These are phyloP conservation scores for Orthosia gracilis DNA, from an alignment of 2,888 invertebrate genomes.

Conservation along the genomic window DNA sequence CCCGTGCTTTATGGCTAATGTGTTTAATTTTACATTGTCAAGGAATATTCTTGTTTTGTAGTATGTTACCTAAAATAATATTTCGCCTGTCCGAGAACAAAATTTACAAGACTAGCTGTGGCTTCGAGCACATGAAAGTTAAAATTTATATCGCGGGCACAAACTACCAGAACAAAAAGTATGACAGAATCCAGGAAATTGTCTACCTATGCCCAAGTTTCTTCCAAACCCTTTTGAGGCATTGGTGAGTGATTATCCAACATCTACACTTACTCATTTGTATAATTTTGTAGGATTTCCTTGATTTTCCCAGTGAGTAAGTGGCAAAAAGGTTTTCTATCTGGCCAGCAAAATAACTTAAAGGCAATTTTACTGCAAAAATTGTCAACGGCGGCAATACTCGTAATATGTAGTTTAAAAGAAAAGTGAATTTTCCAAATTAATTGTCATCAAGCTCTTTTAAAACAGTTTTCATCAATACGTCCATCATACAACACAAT, in stretches of 20 bases:
- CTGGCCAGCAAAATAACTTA: no score
- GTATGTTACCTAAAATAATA: slow-evolving; percentile 10
- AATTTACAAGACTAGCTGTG: neutral
- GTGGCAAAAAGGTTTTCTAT: neutral
- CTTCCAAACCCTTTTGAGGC: no score
- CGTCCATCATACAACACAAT: slow-evolving; percentile 14
- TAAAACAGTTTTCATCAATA: slow-evolving; percentile 1
- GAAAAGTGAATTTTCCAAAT: no score
- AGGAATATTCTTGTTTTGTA: slow-evolving; percentile 20
- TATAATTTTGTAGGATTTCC: no score
- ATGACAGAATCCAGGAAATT: neutral
- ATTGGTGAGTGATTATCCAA: no score
- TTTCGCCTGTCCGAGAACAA: neutral
- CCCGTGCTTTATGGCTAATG: slow-evolving; percentile 67
- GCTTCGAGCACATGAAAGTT: neutral
- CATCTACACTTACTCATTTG: no score
- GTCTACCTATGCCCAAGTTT: neutral
- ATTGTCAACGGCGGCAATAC: no score
- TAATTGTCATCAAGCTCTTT: neutral
- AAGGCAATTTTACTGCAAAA: no score
- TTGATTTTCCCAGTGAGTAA: neutral
- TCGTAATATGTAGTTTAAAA: no score
- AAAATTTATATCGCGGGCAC: neutral
- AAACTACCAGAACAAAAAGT: neutral
- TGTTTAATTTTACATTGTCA: slow-evolving; percentile 61